Conservation (phyloP, 1,140 invertebrate genomes). For the Neodiprion pinetum region DNA sequence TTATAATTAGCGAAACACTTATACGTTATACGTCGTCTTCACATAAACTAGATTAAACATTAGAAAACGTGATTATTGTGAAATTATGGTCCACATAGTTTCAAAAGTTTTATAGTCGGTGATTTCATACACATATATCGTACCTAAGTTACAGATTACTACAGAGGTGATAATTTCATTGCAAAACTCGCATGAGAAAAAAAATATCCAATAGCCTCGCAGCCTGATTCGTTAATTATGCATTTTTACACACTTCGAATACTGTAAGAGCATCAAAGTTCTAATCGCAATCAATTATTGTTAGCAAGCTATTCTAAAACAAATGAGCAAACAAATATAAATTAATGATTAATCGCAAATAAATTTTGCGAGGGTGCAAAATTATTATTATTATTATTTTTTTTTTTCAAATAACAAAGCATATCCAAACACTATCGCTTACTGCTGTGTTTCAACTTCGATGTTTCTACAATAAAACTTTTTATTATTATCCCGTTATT, state of each 20-base stretch:
- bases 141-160: constrained; percentile 5
- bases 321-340: too few species aligned
- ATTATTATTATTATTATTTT: too few species aligned
- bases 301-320: not conserved
- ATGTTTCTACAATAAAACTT: too few species aligned
- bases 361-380: too few species aligned
- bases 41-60: not conserved
- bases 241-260: constrained; percentile 20
- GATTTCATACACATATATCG: constrained; percentile 8
- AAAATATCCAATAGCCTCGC: not conserved
- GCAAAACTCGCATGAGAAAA: not conserved
- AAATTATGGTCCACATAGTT: constrained; percentile 51
- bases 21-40: not conserved
- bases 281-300: constrained; percentile 12
- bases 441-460: too few species aligned
- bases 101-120: constrained; percentile 28
- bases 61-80: constrained; percentile 41
- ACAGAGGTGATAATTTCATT: not conserved
- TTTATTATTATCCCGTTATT: too few species aligned
- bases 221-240: not conserved
- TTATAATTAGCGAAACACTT: constrained; percentile 16
- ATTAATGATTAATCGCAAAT: too few species aligned
- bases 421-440: too few species aligned
- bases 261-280: constrained; percentile 11
- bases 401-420: too few species aligned